These are phyloP conservation scores for Pollenia labialis DNA, from an alignment of 2,888 invertebrate species.

Conservation along the genomic window DNA sequence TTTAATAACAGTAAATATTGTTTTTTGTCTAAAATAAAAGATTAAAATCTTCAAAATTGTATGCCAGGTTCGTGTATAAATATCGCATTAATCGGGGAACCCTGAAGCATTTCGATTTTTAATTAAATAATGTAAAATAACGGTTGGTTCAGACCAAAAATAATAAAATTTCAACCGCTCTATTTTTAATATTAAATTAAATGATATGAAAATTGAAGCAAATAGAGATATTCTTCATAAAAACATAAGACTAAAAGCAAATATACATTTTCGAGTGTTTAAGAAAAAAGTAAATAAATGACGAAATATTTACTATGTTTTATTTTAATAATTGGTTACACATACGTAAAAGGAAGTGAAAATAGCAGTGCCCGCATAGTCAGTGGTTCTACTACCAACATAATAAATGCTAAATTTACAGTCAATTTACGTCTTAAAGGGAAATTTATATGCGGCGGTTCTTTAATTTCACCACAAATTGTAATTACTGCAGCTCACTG, in stretches of 20 bases:
- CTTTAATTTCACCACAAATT: conserved; percentile 64
- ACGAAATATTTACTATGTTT: conserved; percentile 35
- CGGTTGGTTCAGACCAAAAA: conserved; percentile 1
- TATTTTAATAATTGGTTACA: conserved; percentile 29
- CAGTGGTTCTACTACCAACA: conserved; percentile 72
- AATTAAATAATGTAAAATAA: conserved; percentile 19
- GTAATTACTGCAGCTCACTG: conserved; percentile 73
- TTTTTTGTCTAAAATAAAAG: conserved; percentile 52
- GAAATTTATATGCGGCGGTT: conserved; percentile 72
- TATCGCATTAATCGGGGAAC: neutral
- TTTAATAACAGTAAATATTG: conserved; percentile 45
- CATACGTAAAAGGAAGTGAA: conserved; percentile 21
- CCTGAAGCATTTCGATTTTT: conserved; percentile 18
- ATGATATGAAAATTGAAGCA: conserved; percentile 39
- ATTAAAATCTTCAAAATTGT: conserved; percentile 58
- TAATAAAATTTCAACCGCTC: conserved; percentile 1
- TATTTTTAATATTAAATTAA: conserved; percentile 21
- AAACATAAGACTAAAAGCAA: neutral
- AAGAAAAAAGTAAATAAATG: conserved; percentile 50
- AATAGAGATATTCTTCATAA: neutral
- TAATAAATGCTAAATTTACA: conserved; percentile 64
- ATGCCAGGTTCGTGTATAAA: conserved; percentile 47
- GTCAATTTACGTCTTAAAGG: conserved; percentile 69
- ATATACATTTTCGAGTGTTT: conserved; percentile 18
- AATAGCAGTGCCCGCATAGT: conserved; percentile 77